Evolutionary conservation across 2,888 invertebrate species (phyloP).

Genomic region (Sepiola atlantica): DNA sequence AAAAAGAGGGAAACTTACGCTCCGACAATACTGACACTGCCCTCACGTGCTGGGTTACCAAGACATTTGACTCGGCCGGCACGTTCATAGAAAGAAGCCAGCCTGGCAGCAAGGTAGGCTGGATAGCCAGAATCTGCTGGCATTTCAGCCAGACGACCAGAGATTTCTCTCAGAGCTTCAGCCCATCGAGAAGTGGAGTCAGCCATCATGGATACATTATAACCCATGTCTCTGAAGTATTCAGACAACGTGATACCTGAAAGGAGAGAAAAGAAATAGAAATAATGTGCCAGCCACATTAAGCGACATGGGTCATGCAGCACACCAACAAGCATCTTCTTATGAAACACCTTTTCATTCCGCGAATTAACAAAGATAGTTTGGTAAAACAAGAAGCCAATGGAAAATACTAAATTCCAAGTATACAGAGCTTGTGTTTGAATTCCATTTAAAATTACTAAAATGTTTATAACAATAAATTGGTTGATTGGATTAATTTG

Average conservation of each 20-base stretch:
- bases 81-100: conserved; percentile 99
- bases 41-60: conserved; percentile 98
- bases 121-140: conserved; percentile 97
- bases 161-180: conserved; percentile 99
- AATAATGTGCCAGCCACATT: background rate
- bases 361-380: too few species aligned
- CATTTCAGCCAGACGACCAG: conserved; percentile 99
- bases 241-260: conserved; percentile 98
- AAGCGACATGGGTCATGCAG: background rate
- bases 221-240: conserved; percentile 98
- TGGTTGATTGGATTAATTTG: too few species aligned
- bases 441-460: too few species aligned
- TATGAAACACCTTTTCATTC: background rate
- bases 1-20: conserved; percentile 78
- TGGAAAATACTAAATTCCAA: too few species aligned
- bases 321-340: background rate
- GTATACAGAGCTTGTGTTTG: too few species aligned
- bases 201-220: conserved; percentile 99
- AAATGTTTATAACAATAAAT: too few species aligned
- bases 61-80: conserved; percentile 97
- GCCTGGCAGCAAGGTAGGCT: conserved; percentile 96
- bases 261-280: conserved; percentile 48
- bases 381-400: too few species aligned
- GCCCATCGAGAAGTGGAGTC: conserved; percentile 99
- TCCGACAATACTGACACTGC: conserved; percentile 99